These are phyloP conservation scores for Hipposideros armiger DNA, from an alignment of 2,113 vertebrate genomes.

Conservation along the genomic window DNA sequence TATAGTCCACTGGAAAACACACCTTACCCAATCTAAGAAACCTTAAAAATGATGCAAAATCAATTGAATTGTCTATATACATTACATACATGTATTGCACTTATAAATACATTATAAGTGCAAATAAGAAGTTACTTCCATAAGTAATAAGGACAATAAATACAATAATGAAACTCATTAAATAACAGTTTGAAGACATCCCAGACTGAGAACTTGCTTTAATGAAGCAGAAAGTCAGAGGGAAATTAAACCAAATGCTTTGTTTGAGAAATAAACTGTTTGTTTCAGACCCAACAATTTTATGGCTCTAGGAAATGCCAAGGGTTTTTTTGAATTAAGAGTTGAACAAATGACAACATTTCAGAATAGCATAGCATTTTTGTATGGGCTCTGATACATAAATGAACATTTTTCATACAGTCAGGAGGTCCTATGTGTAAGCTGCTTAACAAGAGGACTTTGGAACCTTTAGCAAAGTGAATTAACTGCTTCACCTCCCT, in stretches of 20 bases:
- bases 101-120: conserved; percentile 29
- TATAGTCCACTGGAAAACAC: background rate
- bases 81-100: background rate
- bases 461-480: background rate
- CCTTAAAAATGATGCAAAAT: background rate
- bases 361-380: background rate
- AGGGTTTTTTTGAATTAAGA: background rate
- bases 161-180: background rate
- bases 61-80: background rate
- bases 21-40: background rate
- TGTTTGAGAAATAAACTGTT: conserved; percentile 20
- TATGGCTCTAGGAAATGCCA: background rate
- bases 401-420: background rate
- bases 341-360: background rate
- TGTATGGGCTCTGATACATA: background rate
- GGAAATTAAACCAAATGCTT: conserved; percentile 3
- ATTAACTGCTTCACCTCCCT: background rate
- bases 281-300: background rate
- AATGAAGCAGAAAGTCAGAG: background rate
- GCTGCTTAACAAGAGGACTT: background rate
- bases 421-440: background rate
- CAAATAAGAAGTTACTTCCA: background rate
- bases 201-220: conserved; percentile 15
- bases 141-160: conserved; percentile 30
- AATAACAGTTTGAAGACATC: conserved; percentile 31